Evolutionary conservation across 2,888 invertebrate species (phyloP).

Genomic region (Agrotis puta): DNA sequence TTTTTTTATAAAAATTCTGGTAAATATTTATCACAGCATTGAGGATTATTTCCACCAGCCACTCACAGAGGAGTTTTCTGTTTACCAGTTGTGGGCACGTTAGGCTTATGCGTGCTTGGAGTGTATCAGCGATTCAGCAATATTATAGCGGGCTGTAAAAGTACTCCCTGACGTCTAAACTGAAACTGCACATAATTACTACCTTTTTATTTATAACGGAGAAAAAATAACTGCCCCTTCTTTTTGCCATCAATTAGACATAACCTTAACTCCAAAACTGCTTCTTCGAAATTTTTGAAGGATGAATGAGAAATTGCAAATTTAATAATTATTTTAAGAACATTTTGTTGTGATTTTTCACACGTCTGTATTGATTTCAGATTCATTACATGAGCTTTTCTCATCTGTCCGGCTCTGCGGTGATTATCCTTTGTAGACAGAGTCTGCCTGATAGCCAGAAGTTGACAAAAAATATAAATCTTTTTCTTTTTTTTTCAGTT

Average conservation of each 20-base stretch:
- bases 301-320: no score
- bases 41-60: background rate
- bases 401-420: conserved; percentile 33
- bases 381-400: conserved; percentile 18
- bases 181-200: background rate
- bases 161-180: background rate
- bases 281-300: no score
- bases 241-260: no score
- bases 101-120: no score
- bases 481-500: conserved; percentile 72
- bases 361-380: conserved; percentile 32
- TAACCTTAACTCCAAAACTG: no score
- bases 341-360: background rate
- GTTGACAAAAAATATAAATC: background rate
- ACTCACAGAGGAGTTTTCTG: no score
- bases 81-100: no score
- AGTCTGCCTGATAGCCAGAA: conserved; percentile 18
- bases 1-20: no score
- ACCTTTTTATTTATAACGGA: no score
- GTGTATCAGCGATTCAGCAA: no score
- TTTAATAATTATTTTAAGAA: background rate
- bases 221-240: no score
- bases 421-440: conserved; percentile 36
- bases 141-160: background rate
- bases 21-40: background rate